Base-by-base conservation (phyloP, 2,113 vertebrate species). In the Oxyura jamaicensis region DNA sequence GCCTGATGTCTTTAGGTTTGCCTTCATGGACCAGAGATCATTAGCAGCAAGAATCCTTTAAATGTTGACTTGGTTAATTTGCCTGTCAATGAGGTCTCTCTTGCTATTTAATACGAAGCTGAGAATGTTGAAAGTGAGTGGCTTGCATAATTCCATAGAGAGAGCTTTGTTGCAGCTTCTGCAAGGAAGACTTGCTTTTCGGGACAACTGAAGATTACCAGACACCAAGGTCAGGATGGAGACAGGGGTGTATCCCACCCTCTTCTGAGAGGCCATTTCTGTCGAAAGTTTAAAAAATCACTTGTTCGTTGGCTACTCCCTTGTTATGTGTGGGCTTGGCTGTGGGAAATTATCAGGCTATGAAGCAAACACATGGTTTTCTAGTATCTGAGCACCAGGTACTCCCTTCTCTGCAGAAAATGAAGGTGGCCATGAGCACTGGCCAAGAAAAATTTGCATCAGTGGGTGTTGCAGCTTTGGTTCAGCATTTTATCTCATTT, bases 61-160 rank as follows among this genome's bases (percentile, higher is more conserved):
- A 81, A 88, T 75, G 78, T 94, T 92, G 96, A 82, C 94, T 97
- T 93, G 90, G 88, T 52, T 96, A 94, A 97, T 97, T 96, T 94
- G 55, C 80, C 86, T 95, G 94, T 91, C 94, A 82, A 13, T 94
- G 55, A 68, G 60, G 73, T 79, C 89, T 88, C 72, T 78, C 83
- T 55, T 86, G 66, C 53, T 91, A 73, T 82, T 76, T 76, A 79
- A 86, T 83, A 39, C 0, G 1, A 85, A 82, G 53, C 36, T 52
- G 71, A 86, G 75, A 80, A 91, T 14, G 26, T 56, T 56, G 63
- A 46, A 82, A 91, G 62, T 23, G 55, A 90, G 55, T 39, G 35
- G 74, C 52, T 71, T 84, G 35, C 46, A 29, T 44, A 88, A 56
- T 42, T 44, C 73, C 39, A 28, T 6, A 58, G 73, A 56, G 50